phyloP scores from a whole-genome alignment of 2,113 vertebrate species.

The Pipa parva region DNA sequence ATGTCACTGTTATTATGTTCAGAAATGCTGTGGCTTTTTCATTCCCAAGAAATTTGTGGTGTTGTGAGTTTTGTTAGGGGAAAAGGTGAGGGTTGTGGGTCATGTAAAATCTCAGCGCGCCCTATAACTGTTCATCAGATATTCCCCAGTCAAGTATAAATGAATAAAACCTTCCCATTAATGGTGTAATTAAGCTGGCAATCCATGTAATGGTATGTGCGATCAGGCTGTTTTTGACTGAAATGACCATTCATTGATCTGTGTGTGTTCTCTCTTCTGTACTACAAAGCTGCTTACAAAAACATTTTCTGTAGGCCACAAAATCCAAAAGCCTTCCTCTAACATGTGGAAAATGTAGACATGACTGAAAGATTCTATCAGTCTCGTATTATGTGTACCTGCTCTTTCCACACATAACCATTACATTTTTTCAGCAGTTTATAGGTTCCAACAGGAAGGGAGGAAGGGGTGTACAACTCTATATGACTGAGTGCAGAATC shows the following conservation, averaged over 20 bases:
- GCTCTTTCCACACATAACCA: constrained; percentile 10
- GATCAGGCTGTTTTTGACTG: background rate
- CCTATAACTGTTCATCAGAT: too few species aligned
- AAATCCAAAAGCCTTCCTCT: constrained; percentile 4
- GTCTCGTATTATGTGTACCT: constrained; percentile 2
- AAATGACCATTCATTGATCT: background rate
- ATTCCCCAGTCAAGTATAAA: too few species aligned
- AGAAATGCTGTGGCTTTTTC: too few species aligned
- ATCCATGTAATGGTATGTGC: too few species aligned
- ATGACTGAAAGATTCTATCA: constrained; percentile 26
- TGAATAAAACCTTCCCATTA: too few species aligned
- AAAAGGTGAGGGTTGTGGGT: too few species aligned
- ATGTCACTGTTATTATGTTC: too few species aligned
- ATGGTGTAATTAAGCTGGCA: too few species aligned
- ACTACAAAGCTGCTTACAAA: background rate
- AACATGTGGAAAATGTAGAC: background rate
- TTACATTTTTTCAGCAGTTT: constrained; percentile 13
- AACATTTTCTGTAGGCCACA: constrained; percentile 1
- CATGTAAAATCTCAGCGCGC: too few species aligned
- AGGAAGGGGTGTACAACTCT: background rate
- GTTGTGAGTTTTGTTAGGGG: too few species aligned
- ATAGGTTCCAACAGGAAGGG: constrained; percentile 11
- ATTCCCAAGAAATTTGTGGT: too few species aligned
- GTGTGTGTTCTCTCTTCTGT: background rate
- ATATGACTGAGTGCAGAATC: background rate